Evolutionary conservation across 1,140 invertebrate species (phyloP).

Genomic region (Drosophila hydei): DNA sequence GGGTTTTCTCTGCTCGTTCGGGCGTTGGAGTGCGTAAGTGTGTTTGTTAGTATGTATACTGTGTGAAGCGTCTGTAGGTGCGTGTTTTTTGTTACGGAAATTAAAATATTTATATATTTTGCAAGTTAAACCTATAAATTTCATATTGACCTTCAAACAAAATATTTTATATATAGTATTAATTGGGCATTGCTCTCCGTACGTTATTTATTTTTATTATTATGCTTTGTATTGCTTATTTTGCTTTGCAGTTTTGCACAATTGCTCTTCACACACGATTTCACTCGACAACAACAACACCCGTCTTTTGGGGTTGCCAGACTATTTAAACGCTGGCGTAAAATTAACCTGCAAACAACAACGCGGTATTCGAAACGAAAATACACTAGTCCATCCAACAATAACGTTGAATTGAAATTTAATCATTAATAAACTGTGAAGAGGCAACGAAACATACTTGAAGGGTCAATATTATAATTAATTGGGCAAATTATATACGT

Average conservation of each 20-base stretch:
- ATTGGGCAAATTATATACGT: slow-evolving; percentile 15
- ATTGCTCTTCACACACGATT: slow-evolving; percentile 67
- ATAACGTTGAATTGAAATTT: slow-evolving; percentile 1
- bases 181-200: slow-evolving; percentile 51
- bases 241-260: slow-evolving; percentile 44
- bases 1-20: slow-evolving; percentile 34
- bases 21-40: slow-evolving; percentile 32
- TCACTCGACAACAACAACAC: slow-evolving; percentile 48
- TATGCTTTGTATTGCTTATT: slow-evolving; percentile 49
- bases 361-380: slow-evolving; percentile 9
- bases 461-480: slow-evolving; percentile 14
- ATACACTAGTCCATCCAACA: slow-evolving; percentile 4
- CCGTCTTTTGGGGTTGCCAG: slow-evolving; percentile 57
- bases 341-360: slow-evolving; percentile 43
- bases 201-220: slow-evolving; percentile 55
- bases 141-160: slow-evolving; percentile 26
- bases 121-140: slow-evolving; percentile 20
- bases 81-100: slow-evolving; percentile 31
- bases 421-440: slow-evolving; percentile 24
- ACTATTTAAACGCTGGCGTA: slow-evolving; percentile 21
- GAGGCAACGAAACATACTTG: background rate
- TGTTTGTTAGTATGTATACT: slow-evolving; percentile 12
- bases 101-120: slow-evolving; percentile 15
- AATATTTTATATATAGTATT: slow-evolving; percentile 18
- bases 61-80: background rate